Evolutionary conservation across 2,888 invertebrate genomes (phyloP).

Genomic region (Lithodes maja): DNA sequence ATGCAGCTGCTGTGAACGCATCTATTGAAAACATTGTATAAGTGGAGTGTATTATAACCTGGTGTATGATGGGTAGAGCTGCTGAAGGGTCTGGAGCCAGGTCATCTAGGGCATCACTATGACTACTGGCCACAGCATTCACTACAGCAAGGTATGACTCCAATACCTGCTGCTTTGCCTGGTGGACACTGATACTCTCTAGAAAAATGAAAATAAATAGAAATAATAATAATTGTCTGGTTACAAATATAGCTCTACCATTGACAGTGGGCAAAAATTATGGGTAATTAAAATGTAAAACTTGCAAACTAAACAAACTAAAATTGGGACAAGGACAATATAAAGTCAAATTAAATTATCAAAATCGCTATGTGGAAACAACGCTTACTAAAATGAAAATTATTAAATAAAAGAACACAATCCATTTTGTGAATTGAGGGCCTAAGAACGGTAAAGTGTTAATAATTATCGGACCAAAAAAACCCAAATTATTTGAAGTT

Average conservation of each 20-base stretch:
- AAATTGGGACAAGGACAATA: too few species aligned
- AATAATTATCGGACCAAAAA: too few species aligned
- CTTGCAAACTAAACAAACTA: too few species aligned
- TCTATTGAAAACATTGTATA: too few species aligned
- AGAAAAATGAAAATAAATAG: neutral
- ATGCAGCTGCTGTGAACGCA: too few species aligned
- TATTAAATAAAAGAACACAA: too few species aligned
- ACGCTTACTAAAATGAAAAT: too few species aligned
- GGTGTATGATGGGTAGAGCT: slow-evolving; percentile 57
- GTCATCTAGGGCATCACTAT: slow-evolving; percentile 54
- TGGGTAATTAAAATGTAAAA: neutral
- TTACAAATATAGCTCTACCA: neutral
- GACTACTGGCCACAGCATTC: slow-evolving; percentile 55
- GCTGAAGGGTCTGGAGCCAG: slow-evolving; percentile 56
- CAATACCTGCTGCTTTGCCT: slow-evolving; percentile 49
- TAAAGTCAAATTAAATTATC: too few species aligned
- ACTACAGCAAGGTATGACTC: slow-evolving; percentile 49
- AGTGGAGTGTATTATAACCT: slow-evolving; percentile 24
- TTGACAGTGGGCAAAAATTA: neutral
- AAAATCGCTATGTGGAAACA: too few species aligned
- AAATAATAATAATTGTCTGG: neutral
- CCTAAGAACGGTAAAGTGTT: neutral
- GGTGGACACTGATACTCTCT: slow-evolving; percentile 43
- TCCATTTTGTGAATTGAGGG: too few species aligned
- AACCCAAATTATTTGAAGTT: too few species aligned